Evolutionary conservation across 2,113 vertebrate genomes (phyloP).

Genomic region (Fukomys damarensis): DNA sequence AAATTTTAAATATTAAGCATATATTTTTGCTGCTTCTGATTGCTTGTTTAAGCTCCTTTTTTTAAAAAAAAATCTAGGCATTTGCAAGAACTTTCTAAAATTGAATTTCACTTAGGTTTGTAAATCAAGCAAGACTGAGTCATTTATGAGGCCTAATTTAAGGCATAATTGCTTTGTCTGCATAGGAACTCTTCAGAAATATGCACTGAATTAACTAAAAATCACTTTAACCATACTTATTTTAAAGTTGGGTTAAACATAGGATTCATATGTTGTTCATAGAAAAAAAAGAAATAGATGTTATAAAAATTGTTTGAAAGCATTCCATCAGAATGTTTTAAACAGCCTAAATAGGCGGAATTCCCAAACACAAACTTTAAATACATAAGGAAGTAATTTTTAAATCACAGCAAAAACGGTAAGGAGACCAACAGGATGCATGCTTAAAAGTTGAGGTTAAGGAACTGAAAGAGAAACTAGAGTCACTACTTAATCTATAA

Average conservation of each 20-base stretch:
- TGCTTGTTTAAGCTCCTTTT: not conserved
- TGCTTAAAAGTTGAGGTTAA: not conserved
- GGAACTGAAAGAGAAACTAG: not conserved
- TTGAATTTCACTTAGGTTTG: not conserved
- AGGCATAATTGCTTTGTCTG: not conserved
- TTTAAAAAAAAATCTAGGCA: not conserved
- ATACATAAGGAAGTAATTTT: not conserved
- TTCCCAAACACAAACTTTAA: not conserved
- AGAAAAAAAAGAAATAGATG: not conserved
- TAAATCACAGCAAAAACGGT: not conserved
- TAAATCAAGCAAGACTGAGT: not conserved
- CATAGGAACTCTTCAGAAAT: not conserved
- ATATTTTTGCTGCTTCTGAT: constrained; percentile 32
- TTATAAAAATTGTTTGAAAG: not conserved
- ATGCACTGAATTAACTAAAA: no score
- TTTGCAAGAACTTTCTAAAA: not conserved
- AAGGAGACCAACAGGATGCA: not conserved
- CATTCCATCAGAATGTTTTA: not conserved
- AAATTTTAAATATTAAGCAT: constrained; percentile 86
- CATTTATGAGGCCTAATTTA: not conserved
- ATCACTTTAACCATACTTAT: not conserved
- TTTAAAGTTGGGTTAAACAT: not conserved
- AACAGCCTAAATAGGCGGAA: not conserved
- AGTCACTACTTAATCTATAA: not conserved
- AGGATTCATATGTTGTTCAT: not conserved